phyloP scores from a whole-genome alignment of 2,888 invertebrate genomes.

The Drosophila rubida region DNA sequence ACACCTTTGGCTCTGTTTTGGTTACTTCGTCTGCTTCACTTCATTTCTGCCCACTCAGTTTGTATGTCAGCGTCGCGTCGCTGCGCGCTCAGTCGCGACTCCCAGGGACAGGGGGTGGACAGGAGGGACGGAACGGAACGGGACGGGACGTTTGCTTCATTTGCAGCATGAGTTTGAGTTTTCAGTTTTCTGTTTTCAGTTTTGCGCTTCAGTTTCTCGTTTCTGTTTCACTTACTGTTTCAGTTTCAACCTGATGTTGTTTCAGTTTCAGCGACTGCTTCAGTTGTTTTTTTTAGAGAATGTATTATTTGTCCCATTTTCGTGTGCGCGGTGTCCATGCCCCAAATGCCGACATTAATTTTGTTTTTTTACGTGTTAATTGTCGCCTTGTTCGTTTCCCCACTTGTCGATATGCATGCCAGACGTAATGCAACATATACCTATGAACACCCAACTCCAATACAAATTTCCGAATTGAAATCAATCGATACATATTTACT shows the following conservation, averaged over 20 bases:
- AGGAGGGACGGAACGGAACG: slow-evolving; percentile 20
- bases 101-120: too few relatives aligned
- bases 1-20: slow-evolving; percentile 39
- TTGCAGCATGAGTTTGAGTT: slow-evolving; percentile 72
- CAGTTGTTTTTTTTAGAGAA: slow-evolving; percentile 40
- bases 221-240: slow-evolving; percentile 24
- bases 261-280: slow-evolving; percentile 12
- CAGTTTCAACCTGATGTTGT: slow-evolving; percentile 20
- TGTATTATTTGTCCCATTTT: slow-evolving; percentile 53
- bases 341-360: slow-evolving; percentile 45
- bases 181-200: slow-evolving; percentile 32
- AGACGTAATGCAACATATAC: slow-evolving; percentile 12
- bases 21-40: slow-evolving; percentile 13
- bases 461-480: slow-evolving; percentile 13
- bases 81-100: background rate
- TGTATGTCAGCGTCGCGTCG: slow-evolving; percentile 53
- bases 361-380: slow-evolving; percentile 45
- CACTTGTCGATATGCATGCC: slow-evolving; percentile 29
- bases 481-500: too few relatives aligned
- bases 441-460: slow-evolving; percentile 17
- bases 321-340: slow-evolving; percentile 44
- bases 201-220: slow-evolving; percentile 15
- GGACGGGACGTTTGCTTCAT: slow-evolving; percentile 66
- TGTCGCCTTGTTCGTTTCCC: slow-evolving; percentile 46
- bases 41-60: slow-evolving; percentile 26